Percentiles rank a stretch among this genome's conserved stretches.
phyloP scores from a whole-genome alignment of 2,888 invertebrate species.

The Dolichopus griseipennis region DNA sequence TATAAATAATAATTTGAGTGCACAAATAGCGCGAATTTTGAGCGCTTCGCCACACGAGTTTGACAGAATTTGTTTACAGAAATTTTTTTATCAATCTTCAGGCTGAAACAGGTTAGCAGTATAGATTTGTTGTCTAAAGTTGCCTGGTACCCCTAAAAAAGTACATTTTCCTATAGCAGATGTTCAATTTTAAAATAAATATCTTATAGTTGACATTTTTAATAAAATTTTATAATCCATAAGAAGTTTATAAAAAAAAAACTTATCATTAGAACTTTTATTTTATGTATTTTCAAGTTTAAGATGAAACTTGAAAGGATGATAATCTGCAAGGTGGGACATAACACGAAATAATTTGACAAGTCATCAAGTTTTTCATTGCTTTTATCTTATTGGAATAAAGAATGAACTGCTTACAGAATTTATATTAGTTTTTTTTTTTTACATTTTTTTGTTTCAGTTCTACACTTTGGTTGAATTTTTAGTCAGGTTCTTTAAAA shows the following conservation, averaged over 20 bases:
- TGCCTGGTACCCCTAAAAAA: too few species aligned
- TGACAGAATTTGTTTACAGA: too few species aligned
- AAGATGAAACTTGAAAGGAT: not conserved
- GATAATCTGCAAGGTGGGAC: constrained; percentile 6
- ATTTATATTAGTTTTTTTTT: constrained; percentile 3
- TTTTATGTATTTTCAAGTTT: not conserved
- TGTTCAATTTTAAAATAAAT: too few species aligned
- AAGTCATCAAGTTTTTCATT: constrained; percentile 9
- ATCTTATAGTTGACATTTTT: too few species aligned
- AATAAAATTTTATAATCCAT: too few species aligned
- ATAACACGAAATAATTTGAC: constrained; percentile 10
- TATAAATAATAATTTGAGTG: too few species aligned
- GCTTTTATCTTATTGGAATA: not conserved
- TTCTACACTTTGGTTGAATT: not conserved
- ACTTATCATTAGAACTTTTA: not conserved
- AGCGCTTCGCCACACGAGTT: too few species aligned
- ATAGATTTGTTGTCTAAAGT: too few species aligned
- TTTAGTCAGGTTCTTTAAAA: not conserved
- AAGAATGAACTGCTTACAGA: constrained; percentile 1
- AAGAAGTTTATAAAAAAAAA: not conserved
- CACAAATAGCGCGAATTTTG: too few species aligned
- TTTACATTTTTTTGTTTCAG: not conserved
- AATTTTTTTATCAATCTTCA: too few species aligned
- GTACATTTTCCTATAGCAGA: too few species aligned
- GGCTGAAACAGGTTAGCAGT: too few species aligned